phyloP scores from a whole-genome alignment of 2,113 vertebrate species.

The Eubucco bourcierii region DNA sequence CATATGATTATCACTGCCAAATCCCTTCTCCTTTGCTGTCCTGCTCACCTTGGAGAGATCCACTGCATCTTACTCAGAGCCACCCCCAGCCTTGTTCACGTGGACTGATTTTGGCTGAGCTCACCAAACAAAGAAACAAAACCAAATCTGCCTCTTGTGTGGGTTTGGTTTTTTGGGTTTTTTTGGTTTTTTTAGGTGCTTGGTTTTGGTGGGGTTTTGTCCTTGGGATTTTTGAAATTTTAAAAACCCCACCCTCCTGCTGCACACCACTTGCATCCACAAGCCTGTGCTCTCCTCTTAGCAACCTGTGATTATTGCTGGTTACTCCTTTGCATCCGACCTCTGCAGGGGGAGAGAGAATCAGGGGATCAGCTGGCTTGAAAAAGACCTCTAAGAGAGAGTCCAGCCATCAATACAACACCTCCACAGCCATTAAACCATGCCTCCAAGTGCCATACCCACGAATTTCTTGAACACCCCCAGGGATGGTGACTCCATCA shows the following conservation, averaged over 20 bases:
- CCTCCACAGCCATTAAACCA: no score
- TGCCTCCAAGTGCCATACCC: no score
- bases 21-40: background rate
- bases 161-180: background rate
- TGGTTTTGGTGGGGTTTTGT: background rate
- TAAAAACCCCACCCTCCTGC: background rate
- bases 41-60: background rate
- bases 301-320: background rate
- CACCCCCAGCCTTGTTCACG: background rate
- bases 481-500: no score
- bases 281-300: background rate
- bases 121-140: conserved; percentile 34
- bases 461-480: no score
- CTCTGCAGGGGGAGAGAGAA: background rate
- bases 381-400: no score
- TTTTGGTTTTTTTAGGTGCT: no score
- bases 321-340: background rate
- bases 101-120: background rate
- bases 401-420: no score
- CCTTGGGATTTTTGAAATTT: no score
- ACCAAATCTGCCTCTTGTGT: background rate
- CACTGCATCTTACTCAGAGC: background rate
- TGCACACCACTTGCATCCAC: background rate
- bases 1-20: background rate
- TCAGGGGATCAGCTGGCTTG: no score